These are phyloP conservation scores for Vulpes lagopus DNA, from an alignment of 2,113 vertebrate genomes.

Conservation along the genomic window DNA sequence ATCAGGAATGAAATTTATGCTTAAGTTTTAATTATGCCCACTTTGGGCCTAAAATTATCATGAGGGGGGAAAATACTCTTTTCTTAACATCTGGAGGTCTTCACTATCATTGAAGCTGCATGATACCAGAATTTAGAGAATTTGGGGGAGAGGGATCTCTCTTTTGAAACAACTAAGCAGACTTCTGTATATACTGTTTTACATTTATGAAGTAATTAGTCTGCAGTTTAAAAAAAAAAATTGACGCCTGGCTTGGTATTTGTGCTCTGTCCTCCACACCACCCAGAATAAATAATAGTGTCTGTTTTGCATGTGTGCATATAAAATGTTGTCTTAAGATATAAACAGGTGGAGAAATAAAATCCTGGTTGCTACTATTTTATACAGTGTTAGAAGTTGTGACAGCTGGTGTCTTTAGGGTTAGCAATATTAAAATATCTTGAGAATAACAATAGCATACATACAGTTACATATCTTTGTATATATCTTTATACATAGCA, in stretches of 20 bases:
- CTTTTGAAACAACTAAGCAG: neutral
- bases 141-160: neutral
- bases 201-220: neutral
- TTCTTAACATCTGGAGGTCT: neutral
- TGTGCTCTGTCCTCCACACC: neutral
- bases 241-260: neutral
- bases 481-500: neutral
- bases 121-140: neutral
- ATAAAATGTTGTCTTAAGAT: neutral
- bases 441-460: neutral
- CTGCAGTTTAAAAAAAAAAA: neutral
- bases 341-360: neutral
- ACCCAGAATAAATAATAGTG: neutral
- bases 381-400: neutral
- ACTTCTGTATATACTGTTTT: neutral
- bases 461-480: neutral
- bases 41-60: neutral
- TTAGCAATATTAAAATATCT: neutral
- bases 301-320: neutral
- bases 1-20: neutral
- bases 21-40: conserved; percentile 15
- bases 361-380: neutral
- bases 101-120: neutral
- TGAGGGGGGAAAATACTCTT: neutral
- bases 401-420: neutral